phyloP scores from a whole-genome alignment of 2,797 vertebrate species.

The Adrianichthys oophorus region DNA sequence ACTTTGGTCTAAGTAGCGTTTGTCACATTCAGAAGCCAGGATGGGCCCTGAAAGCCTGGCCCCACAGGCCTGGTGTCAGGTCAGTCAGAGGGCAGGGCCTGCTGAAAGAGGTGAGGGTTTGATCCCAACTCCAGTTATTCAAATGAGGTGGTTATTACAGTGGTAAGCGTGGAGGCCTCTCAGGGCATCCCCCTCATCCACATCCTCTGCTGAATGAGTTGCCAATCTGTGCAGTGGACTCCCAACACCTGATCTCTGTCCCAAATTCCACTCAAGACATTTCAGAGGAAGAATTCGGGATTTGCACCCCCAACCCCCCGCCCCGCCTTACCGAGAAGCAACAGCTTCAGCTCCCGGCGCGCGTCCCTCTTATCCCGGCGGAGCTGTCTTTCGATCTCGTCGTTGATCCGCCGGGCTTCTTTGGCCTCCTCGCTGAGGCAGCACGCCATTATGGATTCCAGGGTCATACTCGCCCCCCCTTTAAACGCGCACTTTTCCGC shows the following conservation, averaged over 20 bases:
- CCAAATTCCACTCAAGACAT: conserved; percentile 44
- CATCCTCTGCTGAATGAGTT: conserved; percentile 3
- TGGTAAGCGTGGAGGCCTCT: conserved; percentile 14
- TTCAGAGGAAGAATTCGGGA: conserved; percentile 29
- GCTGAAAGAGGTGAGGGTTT: background rate
- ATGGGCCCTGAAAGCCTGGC: conserved; percentile 7
- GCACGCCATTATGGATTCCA: conserved; percentile 97
- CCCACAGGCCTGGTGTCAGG: conserved; percentile 19
- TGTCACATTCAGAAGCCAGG: conserved; percentile 21
- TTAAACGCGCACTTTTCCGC: conserved; percentile 36
- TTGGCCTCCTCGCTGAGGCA: conserved; percentile 97
- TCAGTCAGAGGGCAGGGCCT: background rate
- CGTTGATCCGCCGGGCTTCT: conserved; percentile 92
- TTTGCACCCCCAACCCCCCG: background rate
- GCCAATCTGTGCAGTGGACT: conserved; percentile 57
- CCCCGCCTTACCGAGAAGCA: conserved; percentile 85
- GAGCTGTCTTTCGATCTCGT: conserved; percentile 93
- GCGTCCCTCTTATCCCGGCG: conserved; percentile 91
- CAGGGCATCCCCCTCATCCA: conserved; percentile 18
- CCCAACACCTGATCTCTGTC: conserved; percentile 6
- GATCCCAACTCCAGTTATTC: conserved; percentile 62
- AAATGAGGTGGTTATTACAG: conserved; percentile 49
- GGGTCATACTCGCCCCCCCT: conserved; percentile 83
- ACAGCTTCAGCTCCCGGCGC: conserved; percentile 90
- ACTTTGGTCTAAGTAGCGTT: conserved; percentile 58